Evolutionary conservation across 2,888 invertebrate genomes (phyloP).

Genomic region (Agriopis marginaria): DNA sequence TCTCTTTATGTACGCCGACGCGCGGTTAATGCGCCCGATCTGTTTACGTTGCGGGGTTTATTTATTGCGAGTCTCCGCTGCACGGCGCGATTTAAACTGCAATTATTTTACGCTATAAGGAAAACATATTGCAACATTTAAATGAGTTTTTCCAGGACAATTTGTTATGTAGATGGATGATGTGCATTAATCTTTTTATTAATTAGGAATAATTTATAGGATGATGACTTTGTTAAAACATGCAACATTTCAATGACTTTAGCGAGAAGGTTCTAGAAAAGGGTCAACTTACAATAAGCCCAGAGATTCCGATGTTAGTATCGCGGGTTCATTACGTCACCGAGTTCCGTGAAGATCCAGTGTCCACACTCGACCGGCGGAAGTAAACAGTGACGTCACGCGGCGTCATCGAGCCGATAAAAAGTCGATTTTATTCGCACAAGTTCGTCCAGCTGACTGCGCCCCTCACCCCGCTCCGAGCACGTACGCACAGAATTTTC

Average conservation of each 20-base stretch:
- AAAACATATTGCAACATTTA: constrained; percentile 78
- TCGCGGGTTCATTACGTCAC: constrained; percentile 58
- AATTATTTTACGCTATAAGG: constrained; percentile 81
- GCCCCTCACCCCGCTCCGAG: constrained; percentile 64
- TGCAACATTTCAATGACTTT: neutral
- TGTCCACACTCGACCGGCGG: constrained; percentile 69
- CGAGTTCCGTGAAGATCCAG: constrained; percentile 63
- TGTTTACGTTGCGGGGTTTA: constrained; percentile 83
- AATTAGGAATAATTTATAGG: constrained; percentile 14
- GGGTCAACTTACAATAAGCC: constrained; percentile 8
- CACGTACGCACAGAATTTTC: constrained; percentile 76
- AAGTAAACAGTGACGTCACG: constrained; percentile 86
- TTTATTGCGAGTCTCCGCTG: constrained; percentile 82
- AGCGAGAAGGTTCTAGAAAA: neutral
- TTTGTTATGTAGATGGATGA: constrained; percentile 51
- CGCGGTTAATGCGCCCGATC: constrained; percentile 85
- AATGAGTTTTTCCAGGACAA: constrained; percentile 65
- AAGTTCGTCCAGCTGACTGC: constrained; percentile 86
- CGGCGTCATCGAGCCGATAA: constrained; percentile 84
- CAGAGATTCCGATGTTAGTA: constrained; percentile 8
- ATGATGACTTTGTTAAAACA: neutral
- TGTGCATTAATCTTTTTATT: constrained; percentile 38
- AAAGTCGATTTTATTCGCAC: constrained; percentile 86
- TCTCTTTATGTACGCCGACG: constrained; percentile 86
- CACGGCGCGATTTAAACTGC: constrained; percentile 84